Percentiles rank a stretch among this genome's conserved stretches.
Evolutionary conservation across 2,113 vertebrate species (phyloP).

Genomic region (Asarcornis scutulata): DNA sequence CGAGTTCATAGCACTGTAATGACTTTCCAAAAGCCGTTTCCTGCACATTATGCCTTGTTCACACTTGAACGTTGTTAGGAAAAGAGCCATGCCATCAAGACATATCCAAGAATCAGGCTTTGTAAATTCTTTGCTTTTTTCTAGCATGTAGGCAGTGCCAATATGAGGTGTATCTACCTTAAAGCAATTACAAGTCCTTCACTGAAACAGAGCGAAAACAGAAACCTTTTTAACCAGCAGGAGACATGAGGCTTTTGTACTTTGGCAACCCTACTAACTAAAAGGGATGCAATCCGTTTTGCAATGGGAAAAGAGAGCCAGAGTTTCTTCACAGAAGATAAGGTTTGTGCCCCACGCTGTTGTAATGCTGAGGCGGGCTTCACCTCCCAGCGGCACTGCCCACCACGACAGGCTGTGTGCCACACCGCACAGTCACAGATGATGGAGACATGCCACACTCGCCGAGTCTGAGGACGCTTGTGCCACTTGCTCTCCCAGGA

Average conservation of each 20-base stretch:
- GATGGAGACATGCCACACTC: neutral
- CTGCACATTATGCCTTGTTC: neutral
- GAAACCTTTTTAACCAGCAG: neutral
- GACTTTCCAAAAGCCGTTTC: neutral
- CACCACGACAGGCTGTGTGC: neutral
- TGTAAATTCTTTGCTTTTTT: neutral
- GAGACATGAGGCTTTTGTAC: neutral
- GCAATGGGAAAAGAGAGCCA: neutral
- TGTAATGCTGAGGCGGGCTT: neutral
- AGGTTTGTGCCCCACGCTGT: neutral
- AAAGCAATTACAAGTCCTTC: neutral
- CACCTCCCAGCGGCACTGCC: neutral
- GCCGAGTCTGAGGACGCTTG: fast-evolving
- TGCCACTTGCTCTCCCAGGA: neutral
- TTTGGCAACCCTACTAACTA: fast-evolving
- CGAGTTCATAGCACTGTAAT: neutral
- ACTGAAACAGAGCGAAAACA: neutral
- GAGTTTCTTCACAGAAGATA: neutral
- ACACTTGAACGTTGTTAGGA: neutral
- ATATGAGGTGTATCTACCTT: fast-evolving
- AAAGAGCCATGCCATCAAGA: neutral
- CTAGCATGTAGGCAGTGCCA: neutral
- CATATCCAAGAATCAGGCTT: neutral
- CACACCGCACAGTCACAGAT: neutral
- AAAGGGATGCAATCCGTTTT: neutral